Conservation (phyloP, 2,113 vertebrate genomes). For the Sorex araneus region DNA sequence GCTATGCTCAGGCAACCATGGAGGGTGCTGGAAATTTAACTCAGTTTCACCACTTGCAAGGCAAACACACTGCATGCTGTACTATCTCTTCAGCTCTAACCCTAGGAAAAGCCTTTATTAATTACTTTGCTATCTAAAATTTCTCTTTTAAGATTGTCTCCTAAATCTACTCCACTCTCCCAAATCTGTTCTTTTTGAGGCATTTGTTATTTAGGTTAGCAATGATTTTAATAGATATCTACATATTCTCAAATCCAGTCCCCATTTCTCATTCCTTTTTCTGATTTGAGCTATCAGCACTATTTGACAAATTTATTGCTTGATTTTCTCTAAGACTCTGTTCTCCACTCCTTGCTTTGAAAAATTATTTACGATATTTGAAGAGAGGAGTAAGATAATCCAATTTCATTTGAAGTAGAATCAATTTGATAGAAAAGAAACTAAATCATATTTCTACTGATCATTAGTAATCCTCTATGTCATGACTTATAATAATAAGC, state of each 20-base stretch:
- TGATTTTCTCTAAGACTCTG: neutral
- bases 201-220: neutral
- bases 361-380: neutral
- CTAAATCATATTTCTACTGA: neutral
- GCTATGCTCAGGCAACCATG: too few relatives aligned
- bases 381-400: neutral
- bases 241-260: neutral
- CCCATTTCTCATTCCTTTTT: conserved; percentile 19
- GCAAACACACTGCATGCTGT: neutral
- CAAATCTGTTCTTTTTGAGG: neutral
- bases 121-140: neutral
- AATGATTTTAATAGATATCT: neutral
- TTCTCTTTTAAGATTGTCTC: neutral
- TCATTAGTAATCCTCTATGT: neutral
- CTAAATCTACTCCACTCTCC: neutral
- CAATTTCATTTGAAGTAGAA: neutral
- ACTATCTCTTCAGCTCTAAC: neutral
- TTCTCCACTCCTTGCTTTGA: neutral
- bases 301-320: neutral
- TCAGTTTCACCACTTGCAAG: too few relatives aligned
- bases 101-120: neutral
- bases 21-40: too few relatives aligned
- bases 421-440: neutral
- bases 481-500: neutral
- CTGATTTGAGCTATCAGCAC: neutral